These are phyloP conservation scores for Parnassius apollo DNA, from an alignment of 2,888 invertebrate genomes.

Conservation along the genomic window DNA sequence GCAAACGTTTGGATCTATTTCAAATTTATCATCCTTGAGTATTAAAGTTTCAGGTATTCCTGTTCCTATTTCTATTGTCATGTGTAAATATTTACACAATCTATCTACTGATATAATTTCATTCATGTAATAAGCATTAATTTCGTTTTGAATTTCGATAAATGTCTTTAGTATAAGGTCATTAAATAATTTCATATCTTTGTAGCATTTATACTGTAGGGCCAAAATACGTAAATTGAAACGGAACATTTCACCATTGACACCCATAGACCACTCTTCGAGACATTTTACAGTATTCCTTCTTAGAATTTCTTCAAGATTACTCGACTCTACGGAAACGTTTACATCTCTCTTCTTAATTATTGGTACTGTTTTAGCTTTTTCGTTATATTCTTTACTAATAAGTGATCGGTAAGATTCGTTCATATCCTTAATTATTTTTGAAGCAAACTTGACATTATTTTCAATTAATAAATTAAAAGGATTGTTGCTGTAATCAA, in stretches of 20 bases:
- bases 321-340: constrained; percentile 47
- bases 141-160: constrained; percentile 61
- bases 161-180: constrained; percentile 67
- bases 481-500: constrained; percentile 69
- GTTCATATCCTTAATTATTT: constrained; percentile 58
- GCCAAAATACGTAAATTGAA: constrained; percentile 63
- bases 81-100: constrained; percentile 74
- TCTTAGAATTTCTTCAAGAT: constrained; percentile 61
- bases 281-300: constrained; percentile 65
- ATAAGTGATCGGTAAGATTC: constrained; percentile 57
- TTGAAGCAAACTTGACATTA: constrained; percentile 63
- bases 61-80: constrained; percentile 73
- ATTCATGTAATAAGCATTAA: constrained; percentile 68
- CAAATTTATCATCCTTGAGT: constrained; percentile 72
- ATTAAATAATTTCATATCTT: constrained; percentile 69
- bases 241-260: constrained; percentile 80
- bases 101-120: constrained; percentile 74
- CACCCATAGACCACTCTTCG: constrained; percentile 81
- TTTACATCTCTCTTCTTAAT: constrained; percentile 60
- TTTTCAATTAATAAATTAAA: constrained; percentile 66
- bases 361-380: constrained; percentile 54
- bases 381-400: constrained; percentile 60
- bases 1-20: constrained; percentile 69
- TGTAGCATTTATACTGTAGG: constrained; percentile 60
- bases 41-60: constrained; percentile 69